phyloP scores from a whole-genome alignment of 2,888 invertebrate genomes.

The Epistrophe eligans region DNA sequence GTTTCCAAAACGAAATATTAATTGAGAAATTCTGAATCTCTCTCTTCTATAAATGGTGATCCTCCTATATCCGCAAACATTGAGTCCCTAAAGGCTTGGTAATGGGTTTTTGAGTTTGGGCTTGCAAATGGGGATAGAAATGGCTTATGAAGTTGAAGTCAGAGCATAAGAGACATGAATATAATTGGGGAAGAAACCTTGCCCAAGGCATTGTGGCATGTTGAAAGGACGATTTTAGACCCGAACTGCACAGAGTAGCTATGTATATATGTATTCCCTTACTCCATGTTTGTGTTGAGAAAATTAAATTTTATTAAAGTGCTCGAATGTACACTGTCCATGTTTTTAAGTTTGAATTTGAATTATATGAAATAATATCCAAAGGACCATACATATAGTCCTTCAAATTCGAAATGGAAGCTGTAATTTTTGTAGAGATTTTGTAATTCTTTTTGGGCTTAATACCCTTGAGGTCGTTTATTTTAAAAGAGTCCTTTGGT shows the following conservation, averaged over 20 bases:
- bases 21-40: constrained; percentile 50
- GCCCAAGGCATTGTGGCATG: constrained; percentile 34
- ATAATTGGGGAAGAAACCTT: constrained; percentile 53
- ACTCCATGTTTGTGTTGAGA: constrained; percentile 19
- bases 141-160: constrained; percentile 29
- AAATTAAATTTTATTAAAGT: constrained; percentile 64
- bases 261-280: background rate
- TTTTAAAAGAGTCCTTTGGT: constrained; percentile 29
- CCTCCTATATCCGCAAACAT: constrained; percentile 31
- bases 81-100: constrained; percentile 16
- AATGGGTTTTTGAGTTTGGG: constrained; percentile 6
- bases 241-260: background rate
- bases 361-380: constrained; percentile 4
- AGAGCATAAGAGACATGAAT: constrained; percentile 26
- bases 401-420: background rate
- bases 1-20: constrained; percentile 66
- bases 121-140: background rate
- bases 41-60: constrained; percentile 32
- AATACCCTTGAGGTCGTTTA: constrained; percentile 38
- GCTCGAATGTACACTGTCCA: constrained; percentile 20
- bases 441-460: background rate
- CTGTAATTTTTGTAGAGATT: constrained; percentile 37
- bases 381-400: background rate
- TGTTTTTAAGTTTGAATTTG: constrained; percentile 12
- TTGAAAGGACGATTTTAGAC: constrained; percentile 36